Percentiles rank a stretch among this genome's conserved stretches.
Evolutionary conservation across 2,113 vertebrate genomes (phyloP).

Genomic region (Nyctibius bracteatus): DNA sequence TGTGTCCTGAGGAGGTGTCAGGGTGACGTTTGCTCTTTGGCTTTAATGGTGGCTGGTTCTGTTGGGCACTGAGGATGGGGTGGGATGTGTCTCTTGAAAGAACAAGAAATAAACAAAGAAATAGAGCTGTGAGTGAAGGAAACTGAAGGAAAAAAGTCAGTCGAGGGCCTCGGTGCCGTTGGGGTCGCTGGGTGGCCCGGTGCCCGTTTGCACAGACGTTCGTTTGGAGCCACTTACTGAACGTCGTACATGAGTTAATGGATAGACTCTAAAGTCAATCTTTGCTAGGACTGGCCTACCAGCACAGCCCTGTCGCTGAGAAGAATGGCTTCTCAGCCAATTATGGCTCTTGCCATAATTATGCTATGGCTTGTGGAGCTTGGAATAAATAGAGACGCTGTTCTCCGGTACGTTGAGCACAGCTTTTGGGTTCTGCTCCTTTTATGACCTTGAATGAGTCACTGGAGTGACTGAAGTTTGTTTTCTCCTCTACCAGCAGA

Average conservation of each 20-base stretch:
- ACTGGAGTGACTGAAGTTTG: background rate
- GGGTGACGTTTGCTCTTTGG: background rate
- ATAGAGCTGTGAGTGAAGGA: background rate
- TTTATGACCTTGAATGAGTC: background rate
- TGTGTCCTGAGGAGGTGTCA: accelerated
- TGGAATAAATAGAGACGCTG: background rate
- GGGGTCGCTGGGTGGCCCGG: background rate
- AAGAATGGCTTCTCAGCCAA: no score
- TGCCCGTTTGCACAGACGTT: background rate
- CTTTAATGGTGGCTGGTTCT: background rate
- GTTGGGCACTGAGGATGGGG: background rate
- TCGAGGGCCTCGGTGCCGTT: accelerated
- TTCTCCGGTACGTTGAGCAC: background rate
- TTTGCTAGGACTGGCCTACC: background rate
- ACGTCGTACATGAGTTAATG: accelerated
- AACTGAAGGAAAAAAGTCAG: no score
- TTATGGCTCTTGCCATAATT: accelerated
- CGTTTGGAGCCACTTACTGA: background rate
- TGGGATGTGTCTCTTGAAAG: background rate
- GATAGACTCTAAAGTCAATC: background rate
- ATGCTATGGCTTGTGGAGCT: background rate
- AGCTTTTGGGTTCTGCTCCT: background rate
- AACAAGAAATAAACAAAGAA: no score
- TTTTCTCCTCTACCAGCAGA: background rate
- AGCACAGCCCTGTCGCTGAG: background rate